phyloP scores from a whole-genome alignment of 1,140 invertebrate species.

The Drosophila mauritiana region DNA sequence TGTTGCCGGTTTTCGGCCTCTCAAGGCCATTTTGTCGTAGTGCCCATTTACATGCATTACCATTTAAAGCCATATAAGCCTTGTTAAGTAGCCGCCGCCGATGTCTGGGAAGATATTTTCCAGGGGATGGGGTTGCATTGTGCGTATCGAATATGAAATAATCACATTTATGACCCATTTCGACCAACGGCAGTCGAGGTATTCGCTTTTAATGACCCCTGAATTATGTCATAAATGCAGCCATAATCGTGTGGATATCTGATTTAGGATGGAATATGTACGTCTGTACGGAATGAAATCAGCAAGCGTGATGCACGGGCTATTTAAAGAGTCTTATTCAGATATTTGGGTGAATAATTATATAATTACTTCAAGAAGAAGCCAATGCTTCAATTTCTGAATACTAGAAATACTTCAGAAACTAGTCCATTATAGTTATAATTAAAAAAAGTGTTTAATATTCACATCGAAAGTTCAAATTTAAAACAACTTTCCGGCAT shows the following conservation, averaged over 20 bases:
- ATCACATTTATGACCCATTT: conserved; percentile 32
- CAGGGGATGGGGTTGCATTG: conserved; percentile 2
- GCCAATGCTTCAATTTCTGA: no score
- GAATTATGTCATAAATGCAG: conserved; percentile 43
- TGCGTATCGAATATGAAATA: conserved; percentile 34
- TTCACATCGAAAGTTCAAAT: no score
- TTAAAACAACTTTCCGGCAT: no score
- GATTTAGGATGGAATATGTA: conserved; percentile 12
- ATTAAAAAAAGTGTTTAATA: no score
- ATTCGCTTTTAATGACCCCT: conserved; percentile 20
- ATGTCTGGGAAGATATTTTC: conserved; percentile 1
- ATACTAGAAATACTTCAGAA: no score
- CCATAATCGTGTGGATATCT: background rate
- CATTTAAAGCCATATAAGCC: conserved; percentile 48
- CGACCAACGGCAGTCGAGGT: conserved; percentile 12
- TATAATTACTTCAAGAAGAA: no score
- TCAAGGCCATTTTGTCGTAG: conserved; percentile 70
- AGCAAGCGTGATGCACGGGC: background rate
- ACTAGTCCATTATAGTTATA: no score
- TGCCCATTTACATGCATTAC: conserved; percentile 70
- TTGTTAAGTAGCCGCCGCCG: conserved; percentile 37
- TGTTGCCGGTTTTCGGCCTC: conserved; percentile 24
- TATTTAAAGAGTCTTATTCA: conserved; percentile 41
- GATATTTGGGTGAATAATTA: background rate
- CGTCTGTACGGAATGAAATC: conserved; percentile 8